A percentile compares a stretch with the other conserved stretches of the same genome.
Evolutionary conservation across 2,888 invertebrate species (phyloP).

Genomic region (Tuberolachnus salignus): DNA sequence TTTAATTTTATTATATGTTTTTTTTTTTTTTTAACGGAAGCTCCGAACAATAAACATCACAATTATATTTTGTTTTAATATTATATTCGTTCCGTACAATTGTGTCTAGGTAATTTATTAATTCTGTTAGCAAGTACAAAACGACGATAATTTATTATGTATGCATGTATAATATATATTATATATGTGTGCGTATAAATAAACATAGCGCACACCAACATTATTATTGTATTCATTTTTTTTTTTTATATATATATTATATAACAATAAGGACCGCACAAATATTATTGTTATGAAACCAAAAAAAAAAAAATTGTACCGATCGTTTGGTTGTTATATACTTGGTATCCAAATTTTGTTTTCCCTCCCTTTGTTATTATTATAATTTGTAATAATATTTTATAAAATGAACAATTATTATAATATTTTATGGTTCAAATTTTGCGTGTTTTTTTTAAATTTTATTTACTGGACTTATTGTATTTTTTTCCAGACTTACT

Average conservation of each 20-base stretch:
- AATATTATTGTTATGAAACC: slow-evolving; percentile 37
- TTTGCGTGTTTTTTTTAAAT: background rate
- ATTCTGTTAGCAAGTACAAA: slow-evolving; percentile 47
- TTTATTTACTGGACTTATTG: too few relatives aligned
- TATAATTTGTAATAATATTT: slow-evolving; percentile 54
- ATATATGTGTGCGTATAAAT: slow-evolving; percentile 31
- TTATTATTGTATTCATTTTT: slow-evolving; percentile 35
- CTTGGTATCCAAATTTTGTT: slow-evolving; percentile 38
- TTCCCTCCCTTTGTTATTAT: slow-evolving; percentile 48
- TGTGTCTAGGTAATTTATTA: slow-evolving; percentile 48
- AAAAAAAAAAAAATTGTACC: slow-evolving; percentile 31
- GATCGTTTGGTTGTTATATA: slow-evolving; percentile 38
- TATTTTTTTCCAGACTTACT: too few relatives aligned
- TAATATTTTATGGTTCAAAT: slow-evolving; percentile 54
- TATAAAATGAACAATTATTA: slow-evolving; percentile 55
- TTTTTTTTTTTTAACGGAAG: slow-evolving; percentile 33
- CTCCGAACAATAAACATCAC: slow-evolving; percentile 53
- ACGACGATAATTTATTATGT: slow-evolving; percentile 15
- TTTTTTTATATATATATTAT: slow-evolving; percentile 19
- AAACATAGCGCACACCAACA: slow-evolving; percentile 33
- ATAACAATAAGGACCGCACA: slow-evolving; percentile 29
- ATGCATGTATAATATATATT: background rate
- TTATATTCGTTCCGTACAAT: slow-evolving; percentile 28
- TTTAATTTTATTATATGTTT: slow-evolving; percentile 25
- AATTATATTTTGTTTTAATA: slow-evolving; percentile 37